Evolutionary conservation across 2,888 invertebrate genomes (phyloP), one percentile per base, ranked within the genome.

Genomic region (Stegana nigrithorax): DNA sequence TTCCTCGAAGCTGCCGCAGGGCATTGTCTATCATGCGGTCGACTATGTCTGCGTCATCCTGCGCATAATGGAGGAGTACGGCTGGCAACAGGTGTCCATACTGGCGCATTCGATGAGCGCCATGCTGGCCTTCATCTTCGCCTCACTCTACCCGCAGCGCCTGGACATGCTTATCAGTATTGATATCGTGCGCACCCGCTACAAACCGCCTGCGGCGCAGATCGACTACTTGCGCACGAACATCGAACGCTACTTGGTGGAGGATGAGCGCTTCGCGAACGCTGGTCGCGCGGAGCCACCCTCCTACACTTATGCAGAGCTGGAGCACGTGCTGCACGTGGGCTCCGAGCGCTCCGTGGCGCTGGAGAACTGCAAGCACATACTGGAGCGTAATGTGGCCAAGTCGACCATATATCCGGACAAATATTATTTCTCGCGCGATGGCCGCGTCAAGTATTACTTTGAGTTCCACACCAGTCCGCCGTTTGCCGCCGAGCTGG

Each of bases 71-170:
- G 87, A 89, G 59, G 87, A 91, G 72, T 91, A 90, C 73, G 87
- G 89, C 66, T 92, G 92, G 92, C 86, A 89, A 14, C 90, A 90
- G 83, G 87, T 92, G 0, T 90, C 91, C 0, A 78, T 93, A 12
- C 75, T 93, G 66, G 88, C 89, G 1, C 93, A 93, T 78, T 92
- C 92, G 0, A 87, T 91, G 88, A 90, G 91, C 19, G 88, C 89
- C 1, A 88, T 90, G 64, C 84, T 89, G 1, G 87, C 87, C 10
- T 90, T 89, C 78, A 84, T 89, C 12, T 93, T 90, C 70, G 87
- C 91, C 1, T 86, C 89, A 42, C 73, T 90, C 1, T 92, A 88
- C 76, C 84, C 85, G 0, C 84, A 81, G 42, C 82, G 81, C 39
- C 65, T 84, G 39, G 86, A 86, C 64, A 75, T 86, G 79, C 57